A percentile compares a stretch with the other conserved stretches of the same genome.
phyloP scores from a whole-genome alignment of 1,140 invertebrate species.

The Cotesia vestalis region DNA sequence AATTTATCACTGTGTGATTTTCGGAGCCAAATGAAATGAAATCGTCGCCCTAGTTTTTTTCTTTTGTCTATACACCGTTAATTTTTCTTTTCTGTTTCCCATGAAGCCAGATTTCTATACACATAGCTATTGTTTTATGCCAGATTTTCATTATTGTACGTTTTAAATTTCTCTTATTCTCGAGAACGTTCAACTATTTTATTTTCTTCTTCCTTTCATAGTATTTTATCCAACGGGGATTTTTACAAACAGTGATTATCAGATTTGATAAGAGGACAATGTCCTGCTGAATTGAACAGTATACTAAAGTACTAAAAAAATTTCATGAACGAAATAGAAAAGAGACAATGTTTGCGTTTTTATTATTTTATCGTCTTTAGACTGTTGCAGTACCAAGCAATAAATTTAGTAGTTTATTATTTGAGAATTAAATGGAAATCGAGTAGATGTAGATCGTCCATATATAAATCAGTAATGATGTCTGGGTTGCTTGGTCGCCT shows the following conservation, averaged over 20 bases:
- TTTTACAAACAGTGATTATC: slow-evolving; percentile 3
- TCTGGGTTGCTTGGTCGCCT: too few species aligned
- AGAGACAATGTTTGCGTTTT: too few species aligned
- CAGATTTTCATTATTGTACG: neutral
- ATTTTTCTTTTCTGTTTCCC: neutral
- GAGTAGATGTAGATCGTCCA: too few species aligned
- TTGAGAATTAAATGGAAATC: neutral
- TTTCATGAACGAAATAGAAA: too few species aligned
- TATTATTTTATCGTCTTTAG: too few species aligned
- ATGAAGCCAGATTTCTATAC: too few species aligned
- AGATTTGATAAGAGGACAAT: slow-evolving; percentile 4
- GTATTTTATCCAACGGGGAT: neutral
- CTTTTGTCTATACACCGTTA: neutral
- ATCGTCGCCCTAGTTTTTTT: slow-evolving; percentile 21
- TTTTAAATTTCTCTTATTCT: slow-evolving; percentile 7
- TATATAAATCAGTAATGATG: too few species aligned
- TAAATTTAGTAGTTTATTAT: too few species aligned
- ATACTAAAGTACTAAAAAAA: too few species aligned
- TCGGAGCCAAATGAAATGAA: slow-evolving; percentile 13
- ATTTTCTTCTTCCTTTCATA: neutral
- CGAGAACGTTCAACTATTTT: neutral
- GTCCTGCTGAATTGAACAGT: too few species aligned
- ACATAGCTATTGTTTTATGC: too few species aligned
- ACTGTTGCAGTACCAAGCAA: too few species aligned
- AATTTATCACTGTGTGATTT: slow-evolving; percentile 28